phyloP scores from a whole-genome alignment of 2,797 vertebrate genomes.

The Anisognathus igniventris region DNA sequence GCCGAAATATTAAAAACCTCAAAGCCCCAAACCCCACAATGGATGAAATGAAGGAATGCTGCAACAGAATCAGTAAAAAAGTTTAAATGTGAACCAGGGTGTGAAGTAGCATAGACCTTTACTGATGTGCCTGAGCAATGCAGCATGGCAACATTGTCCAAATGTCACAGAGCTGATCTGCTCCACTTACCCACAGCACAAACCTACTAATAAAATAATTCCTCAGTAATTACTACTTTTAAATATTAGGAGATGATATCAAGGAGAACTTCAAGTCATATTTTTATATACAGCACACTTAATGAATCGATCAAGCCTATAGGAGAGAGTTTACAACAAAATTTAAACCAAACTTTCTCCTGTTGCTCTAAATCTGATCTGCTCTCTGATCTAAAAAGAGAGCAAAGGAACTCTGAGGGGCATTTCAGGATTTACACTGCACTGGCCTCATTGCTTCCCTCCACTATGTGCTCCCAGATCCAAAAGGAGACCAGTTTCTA shows the following conservation, averaged over 20 bases:
- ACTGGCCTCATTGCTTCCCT: not conserved
- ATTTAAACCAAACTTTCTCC: not conserved
- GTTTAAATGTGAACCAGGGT: not conserved
- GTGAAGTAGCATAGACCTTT: not conserved
- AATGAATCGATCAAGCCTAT: accelerated
- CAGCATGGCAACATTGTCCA: accelerated
- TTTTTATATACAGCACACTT: not conserved
- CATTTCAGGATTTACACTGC: not conserved
- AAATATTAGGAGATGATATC: not conserved
- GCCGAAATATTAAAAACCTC: not conserved
- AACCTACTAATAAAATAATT: not conserved
- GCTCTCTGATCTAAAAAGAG: not conserved
- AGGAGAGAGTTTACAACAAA: not conserved
- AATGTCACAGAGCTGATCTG: not conserved
- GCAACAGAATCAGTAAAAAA: not conserved
- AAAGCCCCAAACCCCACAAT: not conserved
- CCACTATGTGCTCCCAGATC: not conserved
- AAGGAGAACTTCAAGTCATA: not conserved
- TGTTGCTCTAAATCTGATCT: not conserved
- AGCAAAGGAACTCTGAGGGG: not conserved
- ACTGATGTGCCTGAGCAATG: not conserved
- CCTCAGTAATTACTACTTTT: not conserved
- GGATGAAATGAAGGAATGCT: not conserved
- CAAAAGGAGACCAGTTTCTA: not conserved
- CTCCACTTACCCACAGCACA: not conserved